Conservation (phyloP, 2,797 vertebrate species). For the Melanotaenia nigrans region DNA sequence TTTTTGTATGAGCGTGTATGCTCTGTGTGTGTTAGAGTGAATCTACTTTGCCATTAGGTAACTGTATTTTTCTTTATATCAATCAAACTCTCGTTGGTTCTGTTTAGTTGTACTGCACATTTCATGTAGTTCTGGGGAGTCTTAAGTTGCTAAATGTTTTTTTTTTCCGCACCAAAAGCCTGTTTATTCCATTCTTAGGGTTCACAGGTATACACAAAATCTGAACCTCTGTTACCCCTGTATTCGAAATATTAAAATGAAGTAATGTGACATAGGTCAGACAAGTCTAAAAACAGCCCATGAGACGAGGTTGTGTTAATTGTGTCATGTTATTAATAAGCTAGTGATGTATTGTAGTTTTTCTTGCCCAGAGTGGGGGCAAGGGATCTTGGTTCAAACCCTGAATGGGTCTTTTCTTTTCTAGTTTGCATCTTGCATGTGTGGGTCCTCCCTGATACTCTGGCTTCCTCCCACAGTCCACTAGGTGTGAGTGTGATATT, state of each 20-base stretch:
- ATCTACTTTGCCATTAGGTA: background rate
- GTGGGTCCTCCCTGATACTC: too few relatives aligned
- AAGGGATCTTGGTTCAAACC: too few relatives aligned
- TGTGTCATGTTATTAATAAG: too few relatives aligned
- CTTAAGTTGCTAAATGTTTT: background rate
- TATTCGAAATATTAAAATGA: background rate
- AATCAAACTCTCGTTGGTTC: slow-evolving; percentile 1
- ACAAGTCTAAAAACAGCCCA: too few relatives aligned
- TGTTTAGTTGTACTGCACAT: background rate
- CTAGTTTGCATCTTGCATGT: too few relatives aligned
- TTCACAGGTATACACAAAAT: slow-evolving; percentile 10
- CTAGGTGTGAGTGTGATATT: too few relatives aligned
- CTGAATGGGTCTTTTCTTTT: too few relatives aligned
- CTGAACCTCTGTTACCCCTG: background rate
- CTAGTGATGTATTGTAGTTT: too few relatives aligned
- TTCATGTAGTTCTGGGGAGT: slow-evolving; percentile 1
- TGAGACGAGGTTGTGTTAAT: too few relatives aligned
- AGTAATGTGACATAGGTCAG: slow-evolving; percentile 2
- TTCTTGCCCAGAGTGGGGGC: too few relatives aligned
- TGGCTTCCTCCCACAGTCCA: too few relatives aligned
- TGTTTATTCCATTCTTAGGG: slow-evolving; percentile 3
- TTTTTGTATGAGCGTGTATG: background rate
- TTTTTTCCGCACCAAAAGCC: background rate
- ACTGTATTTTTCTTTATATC: slow-evolving; percentile 8
- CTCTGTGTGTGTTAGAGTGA: background rate